Evolutionary conservation across 2,888 invertebrate genomes (phyloP).

Genomic region (Nebria brevicollis): DNA sequence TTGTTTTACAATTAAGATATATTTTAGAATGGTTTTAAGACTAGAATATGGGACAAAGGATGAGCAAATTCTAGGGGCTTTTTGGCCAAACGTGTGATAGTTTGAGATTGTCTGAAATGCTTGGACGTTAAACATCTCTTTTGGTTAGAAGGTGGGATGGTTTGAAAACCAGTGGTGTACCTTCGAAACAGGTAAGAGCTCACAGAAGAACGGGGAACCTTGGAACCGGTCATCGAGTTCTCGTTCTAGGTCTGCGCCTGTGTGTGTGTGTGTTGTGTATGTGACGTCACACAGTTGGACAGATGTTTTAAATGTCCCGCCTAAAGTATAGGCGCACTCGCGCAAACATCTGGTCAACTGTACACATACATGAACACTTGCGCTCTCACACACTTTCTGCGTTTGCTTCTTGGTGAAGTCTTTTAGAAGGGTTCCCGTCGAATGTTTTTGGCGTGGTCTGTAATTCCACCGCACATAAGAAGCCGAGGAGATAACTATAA

Average conservation of each 20-base stretch:
- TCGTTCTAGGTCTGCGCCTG: neutral
- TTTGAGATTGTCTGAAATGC: neutral
- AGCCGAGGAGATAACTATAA: conserved; percentile 39
- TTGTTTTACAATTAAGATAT: no score
- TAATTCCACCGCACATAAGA: neutral
- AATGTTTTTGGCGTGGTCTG: conserved; percentile 22
- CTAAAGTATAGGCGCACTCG: neutral
- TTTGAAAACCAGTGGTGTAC: conserved; percentile 11
- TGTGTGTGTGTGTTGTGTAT: conserved; percentile 1
- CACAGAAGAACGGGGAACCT: conserved; percentile 8
- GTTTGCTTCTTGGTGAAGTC: neutral
- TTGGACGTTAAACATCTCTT: neutral
- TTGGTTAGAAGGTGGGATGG: conserved; percentile 20
- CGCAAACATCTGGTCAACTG: conserved; percentile 14
- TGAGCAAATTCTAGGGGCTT: no score
- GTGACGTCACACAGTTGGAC: conserved; percentile 25
- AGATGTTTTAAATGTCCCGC: conserved; percentile 20
- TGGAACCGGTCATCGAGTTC: conserved; percentile 21
- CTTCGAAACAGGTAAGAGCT: conserved; percentile 21
- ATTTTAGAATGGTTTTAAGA: no score
- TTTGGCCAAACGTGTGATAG: neutral
- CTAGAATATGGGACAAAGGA: no score
- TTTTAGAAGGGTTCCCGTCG: conserved; percentile 15
- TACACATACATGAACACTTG: neutral
- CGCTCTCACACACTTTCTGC: neutral